phyloP scores from a whole-genome alignment of 2,888 invertebrate genomes.

The Nineta flava region DNA sequence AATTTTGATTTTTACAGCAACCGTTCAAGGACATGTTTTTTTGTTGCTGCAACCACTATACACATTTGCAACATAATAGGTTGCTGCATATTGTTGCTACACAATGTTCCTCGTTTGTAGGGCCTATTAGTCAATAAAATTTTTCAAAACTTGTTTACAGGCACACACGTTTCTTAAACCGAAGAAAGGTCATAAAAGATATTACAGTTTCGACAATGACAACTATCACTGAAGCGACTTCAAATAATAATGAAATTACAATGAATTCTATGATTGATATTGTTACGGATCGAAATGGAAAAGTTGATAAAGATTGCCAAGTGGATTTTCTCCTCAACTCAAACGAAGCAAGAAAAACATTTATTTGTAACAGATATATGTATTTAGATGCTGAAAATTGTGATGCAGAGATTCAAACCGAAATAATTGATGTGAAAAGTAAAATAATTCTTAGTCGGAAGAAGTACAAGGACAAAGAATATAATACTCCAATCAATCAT shows the following conservation, averaged over 20 bases:
- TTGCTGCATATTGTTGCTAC: too few species aligned
- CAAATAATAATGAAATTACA: not conserved
- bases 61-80: too few species aligned
- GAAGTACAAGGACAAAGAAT: too few species aligned
- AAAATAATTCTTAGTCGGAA: too few species aligned
- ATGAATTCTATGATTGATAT: not conserved
- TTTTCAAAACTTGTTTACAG: conserved; percentile 11
- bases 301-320: conserved; percentile 9
- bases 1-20: too few species aligned
- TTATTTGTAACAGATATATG: conserved; percentile 10
- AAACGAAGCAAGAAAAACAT: conserved; percentile 6
- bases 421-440: conserved; percentile 10
- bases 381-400: conserved; percentile 6
- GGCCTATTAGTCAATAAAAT: conserved; percentile 11
- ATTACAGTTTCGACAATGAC: not conserved
- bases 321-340: conserved; percentile 7
- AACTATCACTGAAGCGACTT: not conserved
- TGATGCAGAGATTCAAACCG: conserved; percentile 10
- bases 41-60: too few species aligned
- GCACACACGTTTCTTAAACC: conserved; percentile 8
- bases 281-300: conserved; percentile 1
- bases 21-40: too few species aligned
- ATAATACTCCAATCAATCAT: too few species aligned
- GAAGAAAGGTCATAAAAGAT: conserved; percentile 4
- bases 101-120: too few species aligned